Evolutionary conservation across 2,113 vertebrate species (phyloP).

Genomic region (Rafetus swinhoei): DNA sequence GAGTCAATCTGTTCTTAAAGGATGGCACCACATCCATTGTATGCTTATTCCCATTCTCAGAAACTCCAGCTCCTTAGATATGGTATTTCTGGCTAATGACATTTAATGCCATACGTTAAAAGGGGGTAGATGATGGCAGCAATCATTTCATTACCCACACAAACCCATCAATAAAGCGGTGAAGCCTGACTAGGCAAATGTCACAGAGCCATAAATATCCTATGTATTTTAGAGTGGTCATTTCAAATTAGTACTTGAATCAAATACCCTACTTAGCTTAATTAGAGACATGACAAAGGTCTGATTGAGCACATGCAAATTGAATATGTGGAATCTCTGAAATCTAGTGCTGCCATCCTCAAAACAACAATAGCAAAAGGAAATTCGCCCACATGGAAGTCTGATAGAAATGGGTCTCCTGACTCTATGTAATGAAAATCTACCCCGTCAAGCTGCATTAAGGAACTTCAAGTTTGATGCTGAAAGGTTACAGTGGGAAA

Average conservation of each 20-base stretch:
- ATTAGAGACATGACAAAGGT: conserved; percentile 54
- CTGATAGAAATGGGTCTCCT: background rate
- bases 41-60: background rate
- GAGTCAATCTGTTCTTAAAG: background rate
- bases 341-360: background rate
- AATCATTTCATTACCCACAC: conserved; percentile 2
- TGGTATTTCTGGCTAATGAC: background rate
- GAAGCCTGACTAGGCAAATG: conserved; percentile 21
- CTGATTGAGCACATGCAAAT: background rate
- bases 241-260: conserved; percentile 66
- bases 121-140: background rate
- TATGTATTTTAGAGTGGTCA: conserved; percentile 57
- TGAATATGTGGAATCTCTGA: background rate
- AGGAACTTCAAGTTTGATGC: conserved; percentile 40
- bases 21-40: background rate
- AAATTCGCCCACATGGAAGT: conserved; percentile 9
- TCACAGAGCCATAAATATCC: conserved; percentile 26
- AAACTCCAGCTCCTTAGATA: background rate
- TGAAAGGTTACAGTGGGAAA: conserved; percentile 35
- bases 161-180: background rate
- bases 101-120: conserved; percentile 12
- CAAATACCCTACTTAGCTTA: conserved; percentile 58
- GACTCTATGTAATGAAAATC: conserved; percentile 18
- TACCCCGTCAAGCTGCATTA: conserved; percentile 29
- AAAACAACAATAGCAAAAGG: background rate